Base-by-base conservation (phyloP, 2,797 vertebrate genomes). In the Manis crassicaudata region DNA sequence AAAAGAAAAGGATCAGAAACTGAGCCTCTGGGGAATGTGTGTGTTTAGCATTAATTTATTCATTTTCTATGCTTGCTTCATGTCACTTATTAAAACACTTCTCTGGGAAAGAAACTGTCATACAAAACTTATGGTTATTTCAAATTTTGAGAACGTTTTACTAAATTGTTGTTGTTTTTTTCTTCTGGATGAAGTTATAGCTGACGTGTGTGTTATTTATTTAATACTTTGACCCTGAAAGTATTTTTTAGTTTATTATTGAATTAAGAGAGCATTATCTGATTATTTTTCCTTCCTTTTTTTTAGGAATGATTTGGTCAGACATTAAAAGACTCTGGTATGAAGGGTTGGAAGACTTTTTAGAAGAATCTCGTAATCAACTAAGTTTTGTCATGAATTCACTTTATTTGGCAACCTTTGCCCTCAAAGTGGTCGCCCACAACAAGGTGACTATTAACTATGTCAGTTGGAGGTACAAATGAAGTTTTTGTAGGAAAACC, bases 321-420 rank as follows among this genome's bases (percentile, higher is more conserved):
- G 99, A 99, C 95, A 99, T 99, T 98, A 99, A 99, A 98, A 99
- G 99, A 56, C 99, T 99, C 73, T 99, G 99, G 99, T 99, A 99
- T 97, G 99, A 99, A 91, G 99, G 99, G 7, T 98, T 99, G 98
- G 99, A 99, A 98, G 99, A 99, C 97, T 99, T 99, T 95, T 98
- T 99, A 98, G 99, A 99, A 80, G 99, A 99, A 98, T 99, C 99
- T 0, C 99, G 99, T 96, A 99, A 99, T 98, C 99, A 99, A 98
- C 99, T 99, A 97, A 99, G 99, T 98, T 99, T 99, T 97, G 99
- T 99, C 96, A 99, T 99, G 99, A 99, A 99, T 98, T 99, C 99
- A 27, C 99, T 99, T 75, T 99, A 99, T 98, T 98, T 99, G 91
- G 99, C 99, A 97, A 99, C 99, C 77, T 99, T 99, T 97, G 99